Evolutionary conservation across 35 echinoderm and acorn worm genomes (phyloP), one percentile per base, ranked within the genome.

Genomic region (Apostichopus parvimensis): DNA sequence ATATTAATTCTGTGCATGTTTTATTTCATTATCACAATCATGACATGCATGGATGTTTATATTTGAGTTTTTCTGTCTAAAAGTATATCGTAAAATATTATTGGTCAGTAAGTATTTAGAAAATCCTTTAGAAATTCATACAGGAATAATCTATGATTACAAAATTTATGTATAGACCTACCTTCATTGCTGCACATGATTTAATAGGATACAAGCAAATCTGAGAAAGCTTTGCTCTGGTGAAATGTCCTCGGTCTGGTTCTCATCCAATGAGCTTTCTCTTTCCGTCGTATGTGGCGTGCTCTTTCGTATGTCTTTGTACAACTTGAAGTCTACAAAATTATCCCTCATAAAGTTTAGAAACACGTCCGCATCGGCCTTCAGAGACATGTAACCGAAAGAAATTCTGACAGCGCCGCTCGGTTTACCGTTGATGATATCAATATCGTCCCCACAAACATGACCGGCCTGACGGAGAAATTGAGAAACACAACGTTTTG

Each of bases 171-270:
- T 7, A 12, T 22, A 75, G 17, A 21, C 71, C 18, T 91, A 98
- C 96, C 96, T 98, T 93, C 78, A 98, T 73, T 58, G 96, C 96
- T 87, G 87, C 94, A 91, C 96, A 98, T 82, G 96, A 98, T 83
- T 98, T 98, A 10, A 98, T 85, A 54, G 96, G 96, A 88, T 98
- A 98, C 56, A 98, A n/a, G 70, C 60, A 98, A 17, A 98, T 98
- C 73, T 93, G 79, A 24, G 92, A 73, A 5, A 98, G 93, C 57
- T 45, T 57, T 87, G 92, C 34, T 45, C 34, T 45, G 34, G 34
- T 45, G 34, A 45, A 45, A 2, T 45, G 82, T 15, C 7, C 56
- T 0, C 73, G 25, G 20, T 68, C 53, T 71, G 20, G 34, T 45
- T 45, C 34, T 45, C 34, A 45, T 45, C 34, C 34, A 45, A 45